Evolutionary conservation across 2,113 vertebrate genomes (phyloP), one percentile per base, ranked within the genome.

Genomic region (Sciurus niger): DNA sequence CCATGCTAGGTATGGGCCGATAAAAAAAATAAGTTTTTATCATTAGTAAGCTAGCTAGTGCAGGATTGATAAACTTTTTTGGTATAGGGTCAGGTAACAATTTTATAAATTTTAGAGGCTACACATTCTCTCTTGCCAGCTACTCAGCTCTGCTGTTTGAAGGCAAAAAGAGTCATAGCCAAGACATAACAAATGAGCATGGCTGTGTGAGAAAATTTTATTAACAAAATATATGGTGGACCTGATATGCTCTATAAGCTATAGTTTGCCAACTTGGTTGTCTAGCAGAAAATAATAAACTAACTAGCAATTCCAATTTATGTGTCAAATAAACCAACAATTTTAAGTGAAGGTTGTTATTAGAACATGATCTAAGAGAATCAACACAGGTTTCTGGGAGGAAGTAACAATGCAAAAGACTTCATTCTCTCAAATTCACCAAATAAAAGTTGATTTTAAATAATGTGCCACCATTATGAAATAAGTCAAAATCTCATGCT

Each of bases 401-500:
- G 13, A 17, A 32, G 13, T 74, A 60, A 78, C 22, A 58, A 90
- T 65, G 9, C 6, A 34, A 40, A 40, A 58, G 55, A 60, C 32
- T 67, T 51, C 8, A 24, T 55, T 80, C 78, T 37, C 55, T 92
- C 60, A 87, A 87, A 87, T 88, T 87, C 46, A 68, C 20, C 22
- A 79, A 83, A 53, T 79, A 67, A 17, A 89, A 84, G 13, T 67
- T 67, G 9, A 22, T 68, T 79, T 90, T 85, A 22, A 24, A 65
- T 13, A 77, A 77, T 40, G 24, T 72, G 34, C 22, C 22, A 89
- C n/a, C 37, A 89, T 70, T 74, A 90, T 17, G 32, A 90, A 92
- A 84, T n/a, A 85, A 92, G 6, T 60, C 55, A 67, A 84, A 92
- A 60, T n/a, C 46, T 89, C 63, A 89, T 76, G 65, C 53, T 92